These are phyloP conservation scores for Clostera curtula DNA, from an alignment of 2,888 invertebrate species.

Conservation along the genomic window DNA sequence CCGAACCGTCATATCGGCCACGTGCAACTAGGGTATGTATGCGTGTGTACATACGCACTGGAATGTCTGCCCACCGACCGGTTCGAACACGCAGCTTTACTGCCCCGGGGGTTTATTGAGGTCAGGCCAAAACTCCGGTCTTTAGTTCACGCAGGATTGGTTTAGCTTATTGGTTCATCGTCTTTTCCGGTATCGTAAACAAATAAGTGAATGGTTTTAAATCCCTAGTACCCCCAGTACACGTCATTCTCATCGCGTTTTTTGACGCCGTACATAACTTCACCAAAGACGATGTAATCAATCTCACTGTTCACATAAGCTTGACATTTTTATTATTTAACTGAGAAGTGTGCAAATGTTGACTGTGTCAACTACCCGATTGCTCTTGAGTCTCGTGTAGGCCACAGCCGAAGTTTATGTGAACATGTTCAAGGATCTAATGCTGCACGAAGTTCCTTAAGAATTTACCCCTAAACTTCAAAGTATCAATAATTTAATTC, in stretches of 20 bases:
- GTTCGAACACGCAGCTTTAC: constrained; percentile 11
- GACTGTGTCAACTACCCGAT: constrained; percentile 19
- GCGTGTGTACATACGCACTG: constrained; percentile 61
- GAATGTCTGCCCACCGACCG: constrained; percentile 36
- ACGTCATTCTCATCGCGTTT: no score
- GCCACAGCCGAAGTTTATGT: constrained; percentile 25
- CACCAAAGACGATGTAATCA: constrained; percentile 38
- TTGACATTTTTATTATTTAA: constrained; percentile 56
- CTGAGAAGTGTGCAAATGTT: constrained; percentile 36
- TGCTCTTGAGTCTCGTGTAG: constrained; percentile 15
- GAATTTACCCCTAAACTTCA: constrained; percentile 3
- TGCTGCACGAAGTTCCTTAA: constrained; percentile 14
- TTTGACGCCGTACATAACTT: no score
- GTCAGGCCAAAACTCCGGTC: constrained; percentile 1
- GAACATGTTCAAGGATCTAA: constrained; percentile 27
- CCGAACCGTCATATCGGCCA: constrained; percentile 92
- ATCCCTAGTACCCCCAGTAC: no score
- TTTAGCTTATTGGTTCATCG: constrained; percentile 26
- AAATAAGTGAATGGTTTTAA: no score
- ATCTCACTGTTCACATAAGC: constrained; percentile 51
- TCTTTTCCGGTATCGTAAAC: no score
- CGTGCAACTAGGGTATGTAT: constrained; percentile 96
- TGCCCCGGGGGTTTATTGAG: constrained; percentile 6
- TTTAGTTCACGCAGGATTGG: constrained; percentile 15
- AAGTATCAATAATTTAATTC: constrained; percentile 4